A percentile compares a stretch with the other conserved stretches of the same genome.
Conservation (phyloP, 2,113 vertebrate species). For the Phrynocephalus versicolor region DNA sequence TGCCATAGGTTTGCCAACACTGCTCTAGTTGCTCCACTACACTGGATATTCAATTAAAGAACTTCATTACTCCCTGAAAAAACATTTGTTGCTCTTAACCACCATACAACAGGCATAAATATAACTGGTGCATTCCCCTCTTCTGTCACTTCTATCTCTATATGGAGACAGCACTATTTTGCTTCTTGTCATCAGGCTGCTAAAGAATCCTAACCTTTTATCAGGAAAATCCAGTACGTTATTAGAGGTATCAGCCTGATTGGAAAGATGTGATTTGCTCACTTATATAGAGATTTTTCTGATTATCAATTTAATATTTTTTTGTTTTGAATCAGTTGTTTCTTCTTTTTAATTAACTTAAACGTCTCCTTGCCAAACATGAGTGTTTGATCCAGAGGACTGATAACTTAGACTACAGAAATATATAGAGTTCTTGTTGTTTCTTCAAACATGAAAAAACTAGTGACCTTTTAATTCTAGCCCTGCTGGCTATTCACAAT, state of each 20-base stretch:
- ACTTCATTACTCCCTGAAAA: no score
- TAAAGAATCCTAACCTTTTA: not conserved
- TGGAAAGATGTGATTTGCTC: not conserved
- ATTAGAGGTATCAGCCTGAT: not conserved
- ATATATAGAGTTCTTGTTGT: not conserved
- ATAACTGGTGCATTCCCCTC: not conserved
- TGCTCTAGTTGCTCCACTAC: no score
- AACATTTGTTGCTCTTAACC: not conserved
- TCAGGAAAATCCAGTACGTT: no score
- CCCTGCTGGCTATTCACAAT: not conserved
- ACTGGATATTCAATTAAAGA: no score
- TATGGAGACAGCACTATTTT: not conserved
- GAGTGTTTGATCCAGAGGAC: not conserved
- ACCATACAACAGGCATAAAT: not conserved
- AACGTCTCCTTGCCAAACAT: not conserved
- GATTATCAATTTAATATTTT: not conserved
- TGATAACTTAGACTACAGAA: not conserved
- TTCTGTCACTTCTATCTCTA: not conserved
- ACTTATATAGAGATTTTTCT: not conserved
- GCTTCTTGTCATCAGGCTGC: not conserved
- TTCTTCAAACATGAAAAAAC: not conserved
- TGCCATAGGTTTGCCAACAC: no score
- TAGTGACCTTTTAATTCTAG: not conserved
- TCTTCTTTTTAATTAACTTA: not conserved
- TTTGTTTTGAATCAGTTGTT: not conserved